Conservation (phyloP, 2,797 vertebrate genomes). For the Artibeus jamaicensis region DNA sequence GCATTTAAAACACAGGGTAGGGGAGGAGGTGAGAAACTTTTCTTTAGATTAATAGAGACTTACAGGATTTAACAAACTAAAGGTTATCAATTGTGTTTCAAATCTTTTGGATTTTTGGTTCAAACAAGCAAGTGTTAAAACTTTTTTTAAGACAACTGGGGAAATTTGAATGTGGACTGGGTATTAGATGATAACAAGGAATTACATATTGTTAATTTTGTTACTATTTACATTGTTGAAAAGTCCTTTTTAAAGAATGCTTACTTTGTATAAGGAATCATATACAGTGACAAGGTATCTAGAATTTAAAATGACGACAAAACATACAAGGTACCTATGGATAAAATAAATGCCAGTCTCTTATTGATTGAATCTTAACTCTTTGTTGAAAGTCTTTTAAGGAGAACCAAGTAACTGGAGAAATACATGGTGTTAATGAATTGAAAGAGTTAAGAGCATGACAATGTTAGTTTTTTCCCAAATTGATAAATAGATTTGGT, state of each 20-base stretch:
- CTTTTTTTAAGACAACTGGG: neutral
- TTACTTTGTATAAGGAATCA: neutral
- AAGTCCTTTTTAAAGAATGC: neutral
- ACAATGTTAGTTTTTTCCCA: neutral
- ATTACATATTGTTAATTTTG: neutral
- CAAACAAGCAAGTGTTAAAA: neutral
- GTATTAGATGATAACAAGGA: neutral
- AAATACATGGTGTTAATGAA: neutral
- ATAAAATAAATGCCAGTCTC: neutral
- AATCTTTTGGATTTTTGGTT: neutral
- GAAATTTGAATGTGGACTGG: neutral
- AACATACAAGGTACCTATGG: neutral
- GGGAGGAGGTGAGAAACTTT: neutral
- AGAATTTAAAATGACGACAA: slow-evolving; percentile 14
- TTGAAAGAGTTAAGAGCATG: neutral
- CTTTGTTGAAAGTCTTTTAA: neutral
- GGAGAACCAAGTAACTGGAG: neutral
- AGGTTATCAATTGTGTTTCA: neutral
- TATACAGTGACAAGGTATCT: neutral
- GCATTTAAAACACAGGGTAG: neutral
- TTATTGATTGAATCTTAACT: neutral
- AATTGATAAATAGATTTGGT: neutral
- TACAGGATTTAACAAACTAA: neutral
- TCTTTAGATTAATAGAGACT: neutral
- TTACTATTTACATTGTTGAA: neutral